Base-by-base conservation (phyloP, 2,888 invertebrate species). In the Himalopsyche kuldschensis region DNA sequence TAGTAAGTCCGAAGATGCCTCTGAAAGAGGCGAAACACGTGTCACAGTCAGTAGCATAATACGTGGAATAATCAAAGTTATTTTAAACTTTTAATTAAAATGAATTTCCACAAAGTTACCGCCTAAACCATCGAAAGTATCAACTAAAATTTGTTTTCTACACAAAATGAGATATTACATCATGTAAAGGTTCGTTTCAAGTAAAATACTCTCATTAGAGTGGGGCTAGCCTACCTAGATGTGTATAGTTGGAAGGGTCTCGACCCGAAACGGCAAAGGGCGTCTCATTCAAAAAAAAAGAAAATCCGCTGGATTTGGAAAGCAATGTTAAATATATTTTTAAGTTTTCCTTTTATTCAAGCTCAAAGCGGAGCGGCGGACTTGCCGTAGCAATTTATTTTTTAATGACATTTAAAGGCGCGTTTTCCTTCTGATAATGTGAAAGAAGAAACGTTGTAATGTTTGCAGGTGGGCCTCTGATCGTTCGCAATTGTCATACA, bases 301-400 rank as follows among this genome's bases (percentile, higher is more conserved):
- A 80, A 83, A 76, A 31, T 80, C 80, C 75, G 32, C n/a, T 41
- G 80, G 75, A 80, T 75, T 80, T 75, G 75, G 55, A 80, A 80
- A 80, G 47, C 48, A 24, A 55, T 80, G 76, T 47, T 75, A 80
- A 79, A 79, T 82, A 83, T 27, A 83, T 80, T 75, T 75, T 69
- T 80, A 83, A 80, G 75, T 79, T 83, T 80, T 31, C 48, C 79
- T 47, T 76, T 83, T 80, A 80, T 80, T 80, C 75, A 32, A 47
- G 35, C 55, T 75, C 20, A 75, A 75, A 75, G 75, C 79, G 24
- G 10, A 15, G 20, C 24, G 75, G n/a, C 15, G 20, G 79, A 24
- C 27, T 32, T 30, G 47, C 82, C n/a, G 75, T 46, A 79, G 75
- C 79, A 82, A 82, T 82, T 82, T 82, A 82, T 35, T 82, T 82